These are phyloP conservation scores for Ianthella basta DNA, from an alignment of 37 sponge, comb jelly and placozoan species.

Conservation along the genomic window DNA sequence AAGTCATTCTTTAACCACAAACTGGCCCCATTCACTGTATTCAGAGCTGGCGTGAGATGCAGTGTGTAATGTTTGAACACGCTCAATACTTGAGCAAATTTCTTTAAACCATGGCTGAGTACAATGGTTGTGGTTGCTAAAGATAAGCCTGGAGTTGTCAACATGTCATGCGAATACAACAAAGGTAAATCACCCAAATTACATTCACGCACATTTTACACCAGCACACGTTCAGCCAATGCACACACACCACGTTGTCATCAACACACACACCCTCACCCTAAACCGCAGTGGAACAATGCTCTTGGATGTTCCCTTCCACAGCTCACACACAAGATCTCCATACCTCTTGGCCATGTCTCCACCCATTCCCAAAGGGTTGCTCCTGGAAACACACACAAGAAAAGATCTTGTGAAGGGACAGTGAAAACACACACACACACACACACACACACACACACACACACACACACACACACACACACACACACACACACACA, in stretches of 20 bases:
- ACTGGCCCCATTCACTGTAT: no score
- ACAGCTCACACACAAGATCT: slow-evolving; percentile 90
- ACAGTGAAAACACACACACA: background rate
- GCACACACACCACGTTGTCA: no score
- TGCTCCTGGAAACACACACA: slow-evolving; percentile 58
- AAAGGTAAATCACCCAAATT: background rate
- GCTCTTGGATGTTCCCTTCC: slow-evolving; percentile 85
- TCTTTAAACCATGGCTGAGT: no score
- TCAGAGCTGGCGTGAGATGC: no score
- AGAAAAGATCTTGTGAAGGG: no score
- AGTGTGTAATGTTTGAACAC: no score
- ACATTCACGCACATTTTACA: background rate
- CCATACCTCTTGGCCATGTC: slow-evolving; percentile 94
- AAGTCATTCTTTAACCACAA: no score
- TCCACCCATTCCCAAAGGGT: slow-evolving; percentile 92
- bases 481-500: slow-evolving; percentile 4
- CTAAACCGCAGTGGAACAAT: slow-evolving; percentile 97
- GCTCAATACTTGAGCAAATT: no score
- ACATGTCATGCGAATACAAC: background rate
- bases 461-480: slow-evolving; percentile 4
- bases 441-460: background rate
- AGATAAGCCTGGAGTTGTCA: background rate
- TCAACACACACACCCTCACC: slow-evolving; percentile 40
- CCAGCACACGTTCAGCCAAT: background rate
- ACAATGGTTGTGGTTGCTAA: no score